Percentiles rank a stretch among this genome's conserved stretches.
Evolutionary conservation across 2,888 invertebrate species (phyloP).

Genomic region (Incurvaria masculella): DNA sequence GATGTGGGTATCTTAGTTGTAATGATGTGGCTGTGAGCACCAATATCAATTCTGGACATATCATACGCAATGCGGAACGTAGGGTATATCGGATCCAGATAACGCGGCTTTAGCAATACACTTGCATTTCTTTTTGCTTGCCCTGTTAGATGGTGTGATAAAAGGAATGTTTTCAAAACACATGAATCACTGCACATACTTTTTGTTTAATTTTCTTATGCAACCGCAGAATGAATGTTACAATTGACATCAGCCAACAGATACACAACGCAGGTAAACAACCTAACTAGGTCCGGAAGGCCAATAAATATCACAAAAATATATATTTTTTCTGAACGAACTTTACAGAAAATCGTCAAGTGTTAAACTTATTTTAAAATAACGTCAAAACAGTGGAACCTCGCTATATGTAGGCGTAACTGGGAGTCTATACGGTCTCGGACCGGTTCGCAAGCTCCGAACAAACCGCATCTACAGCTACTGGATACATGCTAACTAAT

Average conservation of each 20-base stretch:
- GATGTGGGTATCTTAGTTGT: no score
- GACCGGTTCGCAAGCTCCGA: background rate
- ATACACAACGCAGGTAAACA: background rate
- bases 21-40: no score
- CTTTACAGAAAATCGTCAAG: constrained; percentile 27
- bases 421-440: background rate
- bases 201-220: background rate
- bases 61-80: no score
- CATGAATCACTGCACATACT: no score
- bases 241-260: background rate
- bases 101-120: no score
- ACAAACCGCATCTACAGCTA: background rate
- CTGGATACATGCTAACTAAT: background rate
- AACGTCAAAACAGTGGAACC: constrained; percentile 36
- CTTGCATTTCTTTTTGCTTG: no score
- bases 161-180: no score
- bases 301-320: background rate
- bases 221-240: background rate
- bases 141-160: no score
- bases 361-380: constrained; percentile 54
- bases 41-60: no score
- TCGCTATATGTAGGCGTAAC: background rate
- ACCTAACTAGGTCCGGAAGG: background rate
- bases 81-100: no score
- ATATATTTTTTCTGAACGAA: background rate